Evolutionary conservation across 2,113 vertebrate genomes (phyloP).

Genomic region (Acanthochromis polyacanthus): DNA sequence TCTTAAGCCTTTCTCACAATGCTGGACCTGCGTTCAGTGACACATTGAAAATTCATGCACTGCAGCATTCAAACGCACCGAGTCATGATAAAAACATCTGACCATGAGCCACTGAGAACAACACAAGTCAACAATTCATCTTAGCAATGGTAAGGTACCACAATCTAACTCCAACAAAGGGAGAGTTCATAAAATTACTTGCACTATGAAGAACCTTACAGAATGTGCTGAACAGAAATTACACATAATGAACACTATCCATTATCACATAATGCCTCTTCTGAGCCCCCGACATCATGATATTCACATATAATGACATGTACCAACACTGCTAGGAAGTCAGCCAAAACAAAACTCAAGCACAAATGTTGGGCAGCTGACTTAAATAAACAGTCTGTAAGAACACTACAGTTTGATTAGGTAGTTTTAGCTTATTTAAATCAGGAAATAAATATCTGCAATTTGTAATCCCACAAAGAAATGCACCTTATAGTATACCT

Average conservation of each 20-base stretch:
- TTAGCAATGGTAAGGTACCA: constrained; percentile 8
- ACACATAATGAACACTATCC: constrained; percentile 3
- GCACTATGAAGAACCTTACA: constrained; percentile 50
- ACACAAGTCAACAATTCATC: constrained; percentile 24
- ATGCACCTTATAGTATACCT: constrained; percentile 38
- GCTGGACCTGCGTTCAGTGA: constrained; percentile 58
- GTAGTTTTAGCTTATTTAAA: constrained; percentile 3
- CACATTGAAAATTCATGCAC: constrained; percentile 61
- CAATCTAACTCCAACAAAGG: constrained; percentile 4
- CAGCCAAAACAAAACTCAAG: constrained; percentile 45
- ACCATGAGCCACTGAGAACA: constrained; percentile 51
- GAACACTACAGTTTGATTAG: background rate
- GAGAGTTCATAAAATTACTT: constrained; percentile 26
- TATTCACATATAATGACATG: constrained; percentile 18
- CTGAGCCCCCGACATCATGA: constrained; percentile 7
- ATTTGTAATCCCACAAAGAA: constrained; percentile 11
- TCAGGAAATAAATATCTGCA: constrained; percentile 14
- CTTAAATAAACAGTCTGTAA: background rate
- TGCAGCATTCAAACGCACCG: constrained; percentile 57
- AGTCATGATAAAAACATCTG: constrained; percentile 57
- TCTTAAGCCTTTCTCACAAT: constrained; percentile 43
- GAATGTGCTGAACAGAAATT: constrained; percentile 22
- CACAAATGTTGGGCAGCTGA: constrained; percentile 33
- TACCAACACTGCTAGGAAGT: constrained; percentile 16
- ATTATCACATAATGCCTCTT: constrained; percentile 25